Evolutionary conservation across 2,888 invertebrate genomes (phyloP).

Genomic region (Piscicola geometra): DNA sequence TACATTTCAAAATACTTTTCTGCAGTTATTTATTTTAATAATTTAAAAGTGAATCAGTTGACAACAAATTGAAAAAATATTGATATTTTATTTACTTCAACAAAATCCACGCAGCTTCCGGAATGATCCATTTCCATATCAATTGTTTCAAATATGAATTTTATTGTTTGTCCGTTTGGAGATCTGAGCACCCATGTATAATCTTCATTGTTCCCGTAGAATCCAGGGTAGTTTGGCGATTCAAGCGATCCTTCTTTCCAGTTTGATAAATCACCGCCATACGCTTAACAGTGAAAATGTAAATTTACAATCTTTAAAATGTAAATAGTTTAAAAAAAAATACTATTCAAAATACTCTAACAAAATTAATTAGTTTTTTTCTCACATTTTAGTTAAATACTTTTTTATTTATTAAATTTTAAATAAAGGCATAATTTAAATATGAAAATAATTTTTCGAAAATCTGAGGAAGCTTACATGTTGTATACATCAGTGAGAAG

Average conservation of each 20-base stretch:
- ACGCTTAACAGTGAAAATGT: neutral
- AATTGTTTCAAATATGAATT: slow-evolving; percentile 69
- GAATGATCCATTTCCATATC: slow-evolving; percentile 48
- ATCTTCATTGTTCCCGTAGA: slow-evolving; percentile 76
- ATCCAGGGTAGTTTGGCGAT: slow-evolving; percentile 74
- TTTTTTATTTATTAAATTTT: no score
- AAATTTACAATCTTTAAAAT: neutral
- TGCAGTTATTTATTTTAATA: no score
- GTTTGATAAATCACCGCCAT: slow-evolving; percentile 21
- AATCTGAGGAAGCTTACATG: neutral
- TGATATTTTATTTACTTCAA: no score
- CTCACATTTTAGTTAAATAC: no score
- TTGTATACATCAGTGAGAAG: neutral
- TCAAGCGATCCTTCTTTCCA: neutral
- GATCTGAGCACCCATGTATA: slow-evolving; percentile 74
- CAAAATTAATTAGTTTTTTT: no score
- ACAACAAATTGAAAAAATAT: no score
- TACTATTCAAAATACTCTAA: no score
- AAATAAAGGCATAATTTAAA: no score
- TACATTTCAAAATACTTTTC: no score
- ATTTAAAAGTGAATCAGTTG: no score
- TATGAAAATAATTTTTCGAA: neutral
- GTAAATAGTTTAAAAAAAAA: neutral
- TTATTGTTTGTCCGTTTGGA: slow-evolving; percentile 69
- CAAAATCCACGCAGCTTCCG: slow-evolving; percentile 61